These are phyloP conservation scores for Acanthosepion esculentum DNA, from an alignment of 2,888 invertebrate species.

Conservation along the genomic window DNA sequence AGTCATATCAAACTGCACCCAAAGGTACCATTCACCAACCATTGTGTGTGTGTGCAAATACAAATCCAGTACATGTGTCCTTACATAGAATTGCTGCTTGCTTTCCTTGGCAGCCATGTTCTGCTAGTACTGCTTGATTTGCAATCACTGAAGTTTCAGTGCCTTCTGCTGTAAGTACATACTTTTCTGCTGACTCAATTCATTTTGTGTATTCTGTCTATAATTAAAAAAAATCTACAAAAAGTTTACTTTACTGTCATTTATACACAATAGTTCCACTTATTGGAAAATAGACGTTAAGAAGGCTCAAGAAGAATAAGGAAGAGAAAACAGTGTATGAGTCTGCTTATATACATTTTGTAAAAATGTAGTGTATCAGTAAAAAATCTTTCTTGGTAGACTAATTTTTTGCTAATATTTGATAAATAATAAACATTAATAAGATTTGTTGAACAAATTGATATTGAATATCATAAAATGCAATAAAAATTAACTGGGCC, in stretches of 20 bases:
- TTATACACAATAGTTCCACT: neutral
- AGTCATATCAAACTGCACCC: no score
- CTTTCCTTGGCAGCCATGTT: neutral
- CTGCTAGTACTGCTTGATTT: neutral
- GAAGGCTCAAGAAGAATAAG: neutral
- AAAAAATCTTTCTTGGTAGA: neutral
- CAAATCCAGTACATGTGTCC: neutral
- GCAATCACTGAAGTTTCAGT: neutral
- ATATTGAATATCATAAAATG: no score
- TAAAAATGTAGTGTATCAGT: neutral
- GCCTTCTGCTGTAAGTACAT: neutral
- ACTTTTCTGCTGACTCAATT: neutral
- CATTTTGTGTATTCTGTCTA: neutral
- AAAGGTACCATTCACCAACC: no score
- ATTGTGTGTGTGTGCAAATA: neutral
- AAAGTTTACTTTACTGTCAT: neutral
- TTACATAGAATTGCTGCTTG: neutral
- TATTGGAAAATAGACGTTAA: neutral
- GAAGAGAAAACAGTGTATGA: neutral
- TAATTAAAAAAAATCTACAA: neutral
- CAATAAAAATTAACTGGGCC: neutral
- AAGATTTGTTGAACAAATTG: no score
- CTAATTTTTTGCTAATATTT: neutral
- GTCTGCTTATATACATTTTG: neutral
- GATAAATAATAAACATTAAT: no score